Conservation (phyloP, 2,113 vertebrate species). For the Aramus guarauna region DNA sequence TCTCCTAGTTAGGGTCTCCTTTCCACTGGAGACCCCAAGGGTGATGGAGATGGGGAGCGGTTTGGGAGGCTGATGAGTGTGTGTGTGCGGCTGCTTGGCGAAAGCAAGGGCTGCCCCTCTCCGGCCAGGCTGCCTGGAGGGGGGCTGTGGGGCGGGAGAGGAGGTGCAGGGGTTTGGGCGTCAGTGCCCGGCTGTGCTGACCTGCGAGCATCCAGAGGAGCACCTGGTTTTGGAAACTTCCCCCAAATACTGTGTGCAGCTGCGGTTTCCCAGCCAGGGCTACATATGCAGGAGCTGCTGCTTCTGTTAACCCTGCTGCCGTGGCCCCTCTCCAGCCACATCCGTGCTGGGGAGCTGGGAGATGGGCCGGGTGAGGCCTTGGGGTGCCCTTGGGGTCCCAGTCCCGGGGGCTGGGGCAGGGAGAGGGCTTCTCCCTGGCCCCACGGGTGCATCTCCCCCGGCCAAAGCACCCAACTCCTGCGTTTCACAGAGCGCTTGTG, state of each 20-base stretch:
- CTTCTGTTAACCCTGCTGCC: background rate
- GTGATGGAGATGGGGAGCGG: background rate
- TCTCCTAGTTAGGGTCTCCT: background rate
- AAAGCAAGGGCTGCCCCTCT: background rate
- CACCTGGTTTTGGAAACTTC: background rate
- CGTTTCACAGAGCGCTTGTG: fast-evolving
- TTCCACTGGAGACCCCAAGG: background rate
- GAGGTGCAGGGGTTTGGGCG: background rate
- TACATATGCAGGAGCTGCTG: background rate
- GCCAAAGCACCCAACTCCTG: background rate
- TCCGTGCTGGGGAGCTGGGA: no score
- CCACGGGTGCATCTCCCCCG: fast-evolving
- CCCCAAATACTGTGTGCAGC: background rate
- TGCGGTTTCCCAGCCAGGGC: background rate
- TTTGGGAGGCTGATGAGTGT: background rate
- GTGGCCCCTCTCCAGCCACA: background rate
- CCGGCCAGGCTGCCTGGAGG: background rate
- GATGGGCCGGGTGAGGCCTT: background rate
- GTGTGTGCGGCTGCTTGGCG: fast-evolving
- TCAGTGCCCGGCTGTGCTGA: fast-evolving
- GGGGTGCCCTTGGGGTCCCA: background rate
- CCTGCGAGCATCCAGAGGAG: background rate
- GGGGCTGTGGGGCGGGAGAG: background rate
- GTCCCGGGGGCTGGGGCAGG: no score
- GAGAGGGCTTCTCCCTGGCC: background rate